Base-by-base conservation (phyloP, 1,140 invertebrate genomes). In the Drosophila virilis region DNA sequence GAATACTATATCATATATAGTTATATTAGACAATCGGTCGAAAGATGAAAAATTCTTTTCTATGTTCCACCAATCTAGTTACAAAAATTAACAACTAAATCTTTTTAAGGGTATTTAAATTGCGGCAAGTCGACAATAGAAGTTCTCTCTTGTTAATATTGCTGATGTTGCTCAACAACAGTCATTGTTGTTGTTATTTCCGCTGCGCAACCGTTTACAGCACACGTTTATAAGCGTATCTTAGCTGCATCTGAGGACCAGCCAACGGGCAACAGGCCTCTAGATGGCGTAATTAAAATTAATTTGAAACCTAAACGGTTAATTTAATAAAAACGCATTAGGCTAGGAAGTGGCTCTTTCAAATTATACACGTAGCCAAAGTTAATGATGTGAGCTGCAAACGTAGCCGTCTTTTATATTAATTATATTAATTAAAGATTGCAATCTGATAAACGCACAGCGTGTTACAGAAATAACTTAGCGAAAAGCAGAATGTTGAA, bases 261-360 rank as follows among this genome's bases (percentile, higher is more conserved):
- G 33, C 22, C 4, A 28, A 28, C 22, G 22, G 22, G 22, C 38
- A 38, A 12, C 60, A 43, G 17, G n/a, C 32, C 33, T 62, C 51
- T 45, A 43, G 51, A 60, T 61, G 52, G 43, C 59, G 79, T 79
- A 86, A 86, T 86, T 88, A 83, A 83, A 88, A 88, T 88, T 83
- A 88, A 86, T 83, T 74, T 54, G 45, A 83, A 74, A 61, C 61
- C 69, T 61, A 74, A 88, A 78, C 83, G 69, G 69, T 65, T 64
- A 75, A 79, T 69, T 71, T 60, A 77, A 77, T 83, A 76, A 55
- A 67, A 82, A 72, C 77, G 74, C 48, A 79, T 74, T 72, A 85
- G 81, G 8, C 73, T 15, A 68, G 64, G 37, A 48, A 69, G 70
- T 55, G 35, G 55, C 38, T 57, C 17, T 74, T 32, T 32, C 22